Evolutionary conservation across 2,888 invertebrate genomes (phyloP).

Genomic region (Eilema caniola): DNA sequence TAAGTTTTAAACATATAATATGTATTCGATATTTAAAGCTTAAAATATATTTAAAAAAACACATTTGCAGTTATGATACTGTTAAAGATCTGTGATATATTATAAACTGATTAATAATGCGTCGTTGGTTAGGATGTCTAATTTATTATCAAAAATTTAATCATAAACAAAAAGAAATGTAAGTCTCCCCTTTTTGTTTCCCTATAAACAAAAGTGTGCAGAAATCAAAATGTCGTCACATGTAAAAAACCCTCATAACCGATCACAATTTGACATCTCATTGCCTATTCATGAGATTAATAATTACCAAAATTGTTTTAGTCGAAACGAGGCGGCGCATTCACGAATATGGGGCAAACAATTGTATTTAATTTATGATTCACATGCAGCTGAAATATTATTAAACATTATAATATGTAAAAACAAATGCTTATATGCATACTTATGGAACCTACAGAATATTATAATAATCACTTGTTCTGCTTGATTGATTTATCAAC

Average conservation of each 20-base stretch:
- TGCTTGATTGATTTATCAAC: not conserved
- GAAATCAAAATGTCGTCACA: slow-evolving; percentile 11
- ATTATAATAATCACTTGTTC: not conserved
- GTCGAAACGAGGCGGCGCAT: slow-evolving; percentile 19
- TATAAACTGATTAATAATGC: too few relatives aligned
- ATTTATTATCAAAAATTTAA: too few relatives aligned
- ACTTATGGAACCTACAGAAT: too few relatives aligned
- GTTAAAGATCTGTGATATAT: too few relatives aligned
- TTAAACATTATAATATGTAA: too few relatives aligned
- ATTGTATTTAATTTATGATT: not conserved
- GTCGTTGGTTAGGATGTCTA: too few relatives aligned
- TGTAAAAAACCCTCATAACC: slow-evolving; percentile 33
- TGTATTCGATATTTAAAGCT: too few relatives aligned
- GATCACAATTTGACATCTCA: slow-evolving; percentile 66
- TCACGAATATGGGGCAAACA: slow-evolving; percentile 14
- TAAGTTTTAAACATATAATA: too few relatives aligned
- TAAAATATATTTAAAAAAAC: too few relatives aligned
- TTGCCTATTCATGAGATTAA: slow-evolving; percentile 78
- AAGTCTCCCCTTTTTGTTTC: not conserved
- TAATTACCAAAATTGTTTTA: slow-evolving; percentile 67
- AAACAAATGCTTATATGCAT: too few relatives aligned
- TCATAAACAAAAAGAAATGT: not conserved
- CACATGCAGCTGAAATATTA: not conserved
- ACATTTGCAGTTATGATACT: too few relatives aligned
- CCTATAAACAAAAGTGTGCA: not conserved